Conservation (phyloP, 2,888 invertebrate genomes). For the Melieria crassipennis region DNA sequence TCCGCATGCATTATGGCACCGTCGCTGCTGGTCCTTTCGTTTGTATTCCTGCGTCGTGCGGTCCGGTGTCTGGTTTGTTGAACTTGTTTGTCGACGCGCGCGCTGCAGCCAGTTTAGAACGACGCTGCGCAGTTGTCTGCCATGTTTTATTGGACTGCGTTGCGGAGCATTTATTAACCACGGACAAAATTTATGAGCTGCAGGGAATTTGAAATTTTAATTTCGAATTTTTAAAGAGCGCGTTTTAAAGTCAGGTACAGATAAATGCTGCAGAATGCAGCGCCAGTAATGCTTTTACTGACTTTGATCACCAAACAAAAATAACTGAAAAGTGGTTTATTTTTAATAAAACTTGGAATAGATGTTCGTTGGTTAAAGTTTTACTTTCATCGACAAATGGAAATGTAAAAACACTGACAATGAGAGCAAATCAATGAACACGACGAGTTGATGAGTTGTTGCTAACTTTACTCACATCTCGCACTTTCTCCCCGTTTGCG, state of each 20-base stretch:
- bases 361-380: too few species aligned
- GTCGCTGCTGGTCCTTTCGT: constrained; percentile 6
- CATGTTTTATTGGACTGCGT: background rate
- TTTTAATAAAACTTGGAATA: too few species aligned
- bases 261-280: too few species aligned
- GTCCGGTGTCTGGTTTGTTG: constrained; percentile 36
- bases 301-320: too few species aligned
- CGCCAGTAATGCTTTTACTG: too few species aligned
- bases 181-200: too few species aligned
- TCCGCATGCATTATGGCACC: constrained; percentile 17
- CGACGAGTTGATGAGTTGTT: background rate
- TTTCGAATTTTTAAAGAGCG: background rate
- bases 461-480: background rate
- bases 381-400: too few species aligned
- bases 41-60: constrained; percentile 15
- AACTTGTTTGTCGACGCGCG: constrained; percentile 18
- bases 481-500: background rate
- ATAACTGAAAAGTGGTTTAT: too few species aligned
- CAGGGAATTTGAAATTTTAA: background rate
- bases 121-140: background rate
- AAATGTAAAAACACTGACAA: too few species aligned
- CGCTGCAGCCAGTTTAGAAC: background rate
- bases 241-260: too few species aligned
- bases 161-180: background rate
- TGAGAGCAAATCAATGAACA: too few species aligned